phyloP scores from a whole-genome alignment of 2,797 vertebrate genomes.

The Alfaro cultratus region DNA sequence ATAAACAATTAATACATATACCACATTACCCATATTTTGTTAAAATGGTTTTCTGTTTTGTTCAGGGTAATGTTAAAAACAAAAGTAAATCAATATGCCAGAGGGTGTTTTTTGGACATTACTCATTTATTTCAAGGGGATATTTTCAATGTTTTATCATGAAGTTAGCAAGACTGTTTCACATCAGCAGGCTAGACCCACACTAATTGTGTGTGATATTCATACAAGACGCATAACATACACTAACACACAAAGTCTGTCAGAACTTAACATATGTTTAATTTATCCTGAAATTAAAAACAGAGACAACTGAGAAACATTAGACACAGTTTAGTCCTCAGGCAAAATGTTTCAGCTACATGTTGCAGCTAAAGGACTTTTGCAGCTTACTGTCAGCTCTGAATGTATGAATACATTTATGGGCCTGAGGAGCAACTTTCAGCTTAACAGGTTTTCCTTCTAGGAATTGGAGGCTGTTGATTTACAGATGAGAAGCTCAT shows the following conservation, averaged over 20 bases:
- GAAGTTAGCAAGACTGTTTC: constrained; percentile 37
- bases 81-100: constrained; percentile 4
- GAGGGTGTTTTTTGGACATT: constrained; percentile 39
- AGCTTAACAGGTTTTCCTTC: constrained; percentile 31
- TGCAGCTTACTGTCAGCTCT: constrained; percentile 60
- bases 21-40: not conserved
- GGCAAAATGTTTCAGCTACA: constrained; percentile 58
- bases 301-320: constrained; percentile 55
- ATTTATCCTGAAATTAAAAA: constrained; percentile 67
- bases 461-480: constrained; percentile 50
- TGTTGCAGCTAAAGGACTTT: constrained; percentile 67
- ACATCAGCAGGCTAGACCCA: constrained; percentile 17
- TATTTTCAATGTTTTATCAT: constrained; percentile 10
- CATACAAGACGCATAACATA: constrained; percentile 15
- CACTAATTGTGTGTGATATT: constrained; percentile 2
- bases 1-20: constrained; percentile 4
- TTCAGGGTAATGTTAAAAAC: constrained; percentile 35
- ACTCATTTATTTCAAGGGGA: constrained; percentile 33
- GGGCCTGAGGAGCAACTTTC: constrained; percentile 39
- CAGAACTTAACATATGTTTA: constrained; percentile 47
- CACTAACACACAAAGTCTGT: constrained; percentile 50
- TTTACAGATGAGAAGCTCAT: constrained; percentile 27
- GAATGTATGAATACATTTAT: constrained; percentile 65
- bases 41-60: constrained; percentile 14
- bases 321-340: constrained; percentile 58